Conservation (phyloP, 2,888 invertebrate species). For the Stomorhina lunata region DNA sequence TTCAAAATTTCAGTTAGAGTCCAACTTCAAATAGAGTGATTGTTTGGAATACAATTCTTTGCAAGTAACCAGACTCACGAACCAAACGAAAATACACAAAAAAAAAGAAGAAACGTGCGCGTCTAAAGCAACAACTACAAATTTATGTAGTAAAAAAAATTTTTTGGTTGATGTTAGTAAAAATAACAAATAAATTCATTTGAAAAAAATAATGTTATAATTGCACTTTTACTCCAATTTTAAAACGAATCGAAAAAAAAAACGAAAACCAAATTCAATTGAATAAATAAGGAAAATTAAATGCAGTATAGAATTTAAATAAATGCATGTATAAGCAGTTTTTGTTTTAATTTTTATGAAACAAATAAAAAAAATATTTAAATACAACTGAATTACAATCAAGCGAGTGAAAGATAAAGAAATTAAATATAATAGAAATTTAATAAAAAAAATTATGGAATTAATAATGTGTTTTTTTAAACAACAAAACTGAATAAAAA, state of each 20-base stretch:
- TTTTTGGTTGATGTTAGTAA: background rate
- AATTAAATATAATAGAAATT: no score
- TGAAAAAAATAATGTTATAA: conserved; percentile 13
- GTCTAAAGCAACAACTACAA: conserved; percentile 39
- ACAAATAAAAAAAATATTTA: background rate
- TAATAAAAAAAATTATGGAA: no score
- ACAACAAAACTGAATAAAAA: no score
- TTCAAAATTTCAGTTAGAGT: conserved; percentile 4
- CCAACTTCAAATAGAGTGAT: conserved; percentile 7
- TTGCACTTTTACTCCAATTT: conserved; percentile 19
- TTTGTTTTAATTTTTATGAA: background rate
- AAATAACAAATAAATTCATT: conserved; percentile 14
- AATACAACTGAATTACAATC: conserved; percentile 13
- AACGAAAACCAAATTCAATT: conserved; percentile 22
- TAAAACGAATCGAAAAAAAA: conserved; percentile 20
- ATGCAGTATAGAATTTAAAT: conserved; percentile 11
- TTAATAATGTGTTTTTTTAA: no score
- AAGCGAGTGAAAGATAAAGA: no score
- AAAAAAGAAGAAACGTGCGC: conserved; percentile 47
- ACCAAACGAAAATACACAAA: background rate
- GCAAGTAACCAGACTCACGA: background rate
- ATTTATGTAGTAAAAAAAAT: background rate
- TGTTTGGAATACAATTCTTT: conserved; percentile 16
- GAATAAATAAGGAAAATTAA: conserved; percentile 10
- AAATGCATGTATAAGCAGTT: conserved; percentile 26